phyloP scores from a whole-genome alignment of 2,797 vertebrate genomes.

The Muscicapa striata region DNA sequence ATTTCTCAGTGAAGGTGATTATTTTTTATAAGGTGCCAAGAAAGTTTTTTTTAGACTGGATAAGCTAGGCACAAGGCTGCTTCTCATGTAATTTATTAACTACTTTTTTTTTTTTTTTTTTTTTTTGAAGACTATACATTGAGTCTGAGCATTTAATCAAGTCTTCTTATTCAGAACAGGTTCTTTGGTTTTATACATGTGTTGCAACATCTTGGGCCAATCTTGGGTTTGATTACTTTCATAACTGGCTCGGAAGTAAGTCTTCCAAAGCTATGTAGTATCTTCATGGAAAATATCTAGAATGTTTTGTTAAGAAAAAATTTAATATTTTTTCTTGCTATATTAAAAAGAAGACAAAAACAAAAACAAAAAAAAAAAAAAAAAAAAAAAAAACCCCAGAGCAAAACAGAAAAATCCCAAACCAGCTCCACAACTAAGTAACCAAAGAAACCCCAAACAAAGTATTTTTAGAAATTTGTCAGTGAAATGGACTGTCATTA shows the following conservation, averaged over 20 bases:
- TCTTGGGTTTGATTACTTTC: background rate
- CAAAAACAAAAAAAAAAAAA: background rate
- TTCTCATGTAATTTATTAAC: background rate
- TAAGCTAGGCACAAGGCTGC: background rate
- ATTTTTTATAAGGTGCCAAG: background rate
- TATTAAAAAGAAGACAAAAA: background rate
- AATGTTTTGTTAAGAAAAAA: background rate
- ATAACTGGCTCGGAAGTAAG: background rate
- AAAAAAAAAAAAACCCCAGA: rapidly evolving
- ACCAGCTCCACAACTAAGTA: background rate
- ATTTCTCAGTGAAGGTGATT: background rate
- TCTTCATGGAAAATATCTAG: background rate
- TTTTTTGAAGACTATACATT: background rate
- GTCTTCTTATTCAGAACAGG: background rate
- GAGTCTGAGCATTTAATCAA: background rate
- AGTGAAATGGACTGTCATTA: background rate
- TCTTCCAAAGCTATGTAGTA: background rate
- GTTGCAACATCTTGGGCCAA: background rate
- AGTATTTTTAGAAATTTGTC: background rate
- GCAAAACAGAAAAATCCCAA: background rate
- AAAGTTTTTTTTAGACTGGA: background rate
- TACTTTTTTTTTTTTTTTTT: background rate
- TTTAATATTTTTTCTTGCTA: background rate
- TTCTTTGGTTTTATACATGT: background rate
- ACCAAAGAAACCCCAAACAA: rapidly evolving